Evolutionary conservation across 2,113 vertebrate species (phyloP).

Genomic region (Aplodontia rufa): DNA sequence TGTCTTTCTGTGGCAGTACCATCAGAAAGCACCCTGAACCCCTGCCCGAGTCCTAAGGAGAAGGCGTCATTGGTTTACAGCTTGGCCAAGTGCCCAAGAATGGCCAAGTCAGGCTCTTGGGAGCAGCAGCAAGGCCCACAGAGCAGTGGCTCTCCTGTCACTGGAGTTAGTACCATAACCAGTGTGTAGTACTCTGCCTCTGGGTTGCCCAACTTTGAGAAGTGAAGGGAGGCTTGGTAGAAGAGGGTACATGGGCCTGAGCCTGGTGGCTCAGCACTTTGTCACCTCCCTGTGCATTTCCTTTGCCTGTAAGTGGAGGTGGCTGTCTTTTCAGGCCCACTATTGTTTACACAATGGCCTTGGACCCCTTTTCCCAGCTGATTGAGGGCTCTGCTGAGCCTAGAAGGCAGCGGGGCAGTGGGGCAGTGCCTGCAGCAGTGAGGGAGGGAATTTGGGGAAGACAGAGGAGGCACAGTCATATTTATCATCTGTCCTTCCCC

Average conservation of each 20-base stretch:
- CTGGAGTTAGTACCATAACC: not conserved
- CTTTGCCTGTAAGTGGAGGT: not conserved
- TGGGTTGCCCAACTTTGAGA: not conserved
- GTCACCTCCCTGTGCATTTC: not conserved
- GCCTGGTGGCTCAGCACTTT: fast-evolving
- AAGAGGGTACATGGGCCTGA: not conserved
- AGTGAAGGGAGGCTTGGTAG: not conserved
- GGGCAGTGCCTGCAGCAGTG: fast-evolving
- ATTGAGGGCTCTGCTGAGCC: not conserved
- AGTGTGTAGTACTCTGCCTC: not conserved
- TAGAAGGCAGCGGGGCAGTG: not conserved
- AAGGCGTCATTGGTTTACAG: not conserved
- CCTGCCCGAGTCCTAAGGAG: not conserved
- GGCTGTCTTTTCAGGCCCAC: not conserved
- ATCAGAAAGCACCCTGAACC: not conserved
- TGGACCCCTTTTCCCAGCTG: not conserved
- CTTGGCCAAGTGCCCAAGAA: not conserved
- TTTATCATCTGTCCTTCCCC: not conserved
- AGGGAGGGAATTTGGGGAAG: not conserved
- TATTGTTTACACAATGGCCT: not conserved
- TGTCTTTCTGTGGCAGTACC: not conserved
- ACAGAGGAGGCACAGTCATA: not conserved
- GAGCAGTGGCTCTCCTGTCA: not conserved
- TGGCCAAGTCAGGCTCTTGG: not conserved
- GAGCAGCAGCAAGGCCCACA: not conserved